phyloP scores from a whole-genome alignment of 2,797 vertebrate genomes.

The Apogon hyalosoma region DNA sequence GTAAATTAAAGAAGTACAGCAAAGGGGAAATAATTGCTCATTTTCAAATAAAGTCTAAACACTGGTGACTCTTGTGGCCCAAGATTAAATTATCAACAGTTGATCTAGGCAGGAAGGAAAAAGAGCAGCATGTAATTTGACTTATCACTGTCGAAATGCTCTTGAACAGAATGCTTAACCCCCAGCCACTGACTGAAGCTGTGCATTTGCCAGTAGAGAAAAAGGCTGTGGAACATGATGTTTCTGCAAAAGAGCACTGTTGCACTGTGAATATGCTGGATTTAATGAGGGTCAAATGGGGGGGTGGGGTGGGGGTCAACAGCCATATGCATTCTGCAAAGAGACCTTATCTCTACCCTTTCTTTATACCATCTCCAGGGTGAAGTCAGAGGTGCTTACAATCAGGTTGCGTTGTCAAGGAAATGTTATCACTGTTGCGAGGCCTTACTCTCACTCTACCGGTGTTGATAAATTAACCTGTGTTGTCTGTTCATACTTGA shows the following conservation, averaged over 20 bases:
- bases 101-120: conserved; percentile 2
- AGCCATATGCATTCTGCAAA: conserved; percentile 30
- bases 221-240: background rate
- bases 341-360: conserved; percentile 50
- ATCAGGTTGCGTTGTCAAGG: conserved; percentile 41
- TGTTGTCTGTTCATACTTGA: conserved; percentile 55
- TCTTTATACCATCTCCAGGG: conserved; percentile 28
- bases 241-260: background rate
- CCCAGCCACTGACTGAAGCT: background rate
- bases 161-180: conserved; percentile 7
- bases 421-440: conserved; percentile 32
- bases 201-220: background rate
- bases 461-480: conserved; percentile 54
- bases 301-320: conserved; percentile 15
- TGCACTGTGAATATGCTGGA: conserved; percentile 5
- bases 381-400: conserved; percentile 4
- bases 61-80: background rate
- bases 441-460: conserved; percentile 15
- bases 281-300: conserved; percentile 22
- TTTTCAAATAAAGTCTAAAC: background rate
- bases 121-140: background rate
- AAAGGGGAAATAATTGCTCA: background rate
- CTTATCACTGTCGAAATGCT: background rate
- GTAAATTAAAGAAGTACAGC: background rate
- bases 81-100: conserved; percentile 2